These are phyloP conservation scores for Sardinella longiceps DNA, from an alignment of 2,797 vertebrate species.

Conservation along the genomic window DNA sequence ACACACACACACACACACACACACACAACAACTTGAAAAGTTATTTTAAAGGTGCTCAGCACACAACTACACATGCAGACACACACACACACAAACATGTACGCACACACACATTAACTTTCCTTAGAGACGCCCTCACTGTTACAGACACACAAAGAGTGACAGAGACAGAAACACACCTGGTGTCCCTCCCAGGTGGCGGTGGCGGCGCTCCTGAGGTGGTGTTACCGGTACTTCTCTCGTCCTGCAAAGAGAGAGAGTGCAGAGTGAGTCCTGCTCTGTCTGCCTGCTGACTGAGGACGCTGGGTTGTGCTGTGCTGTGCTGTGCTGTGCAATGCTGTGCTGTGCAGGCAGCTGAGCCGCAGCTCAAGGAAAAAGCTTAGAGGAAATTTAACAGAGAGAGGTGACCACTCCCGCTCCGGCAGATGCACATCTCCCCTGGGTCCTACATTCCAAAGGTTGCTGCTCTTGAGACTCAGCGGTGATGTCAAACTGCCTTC, in stretches of 20 bases:
- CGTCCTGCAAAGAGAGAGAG: constrained; percentile 65
- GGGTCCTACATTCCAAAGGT: constrained; percentile 79
- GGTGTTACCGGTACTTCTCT: constrained; percentile 58
- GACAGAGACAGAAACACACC: constrained; percentile 63
- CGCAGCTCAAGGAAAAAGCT: constrained; percentile 59
- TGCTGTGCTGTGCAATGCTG: neutral
- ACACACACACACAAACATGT: neutral
- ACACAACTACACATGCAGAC: constrained; percentile 23
- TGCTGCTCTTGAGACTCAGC: constrained; percentile 39
- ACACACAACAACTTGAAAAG: neutral
- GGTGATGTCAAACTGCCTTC: neutral
- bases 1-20: constrained; percentile 27
- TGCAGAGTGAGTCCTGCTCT: neutral
- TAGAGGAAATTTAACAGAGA: constrained; percentile 73
- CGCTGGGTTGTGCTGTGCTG: neutral
- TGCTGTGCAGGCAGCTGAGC: neutral
- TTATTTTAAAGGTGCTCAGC: neutral
- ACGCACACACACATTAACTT: neutral
- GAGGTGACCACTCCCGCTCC: constrained; percentile 70
- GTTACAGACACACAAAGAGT: neutral
- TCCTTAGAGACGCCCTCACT: neutral
- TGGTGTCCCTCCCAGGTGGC: constrained; percentile 58
- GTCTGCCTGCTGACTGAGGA: constrained; percentile 7
- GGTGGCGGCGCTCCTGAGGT: constrained; percentile 55
- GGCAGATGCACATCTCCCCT: constrained; percentile 63